Base-by-base conservation (phyloP, 2,113 vertebrate genomes). In the Leiothrix lutea region DNA sequence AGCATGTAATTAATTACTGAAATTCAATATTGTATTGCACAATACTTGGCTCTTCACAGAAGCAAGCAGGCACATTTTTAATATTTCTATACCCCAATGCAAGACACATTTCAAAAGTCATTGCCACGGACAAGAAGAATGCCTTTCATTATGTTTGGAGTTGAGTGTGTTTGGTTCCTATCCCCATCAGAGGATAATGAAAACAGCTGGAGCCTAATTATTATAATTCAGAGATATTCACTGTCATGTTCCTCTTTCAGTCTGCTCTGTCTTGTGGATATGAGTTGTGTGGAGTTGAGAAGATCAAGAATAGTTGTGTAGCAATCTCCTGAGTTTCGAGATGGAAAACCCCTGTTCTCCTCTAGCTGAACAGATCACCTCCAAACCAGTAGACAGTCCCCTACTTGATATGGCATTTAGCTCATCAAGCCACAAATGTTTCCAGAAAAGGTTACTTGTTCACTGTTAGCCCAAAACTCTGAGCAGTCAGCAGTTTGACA, bases 181-280 rank as follows among this genome's bases (percentile, higher is more conserved):
- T 79, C 51, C 69, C n/a, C 69, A 57, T 79, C 69, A 64, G 47
- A 91, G n/a, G 26, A 67, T 89, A 95, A 92, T 72, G 89, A 89
- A 95, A 95, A 36, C 70, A 92, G 65, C 57, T 89, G 40, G 86
- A 86, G 61, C 53, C 82, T 61, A 92, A 92, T 96, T 78, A 65
- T 69, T 89, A 28, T 50, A 81, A 67, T 58, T 92, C 51, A 61
- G 12, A 92, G 92, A 54, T 70, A 83, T 80, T 73, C 71, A 35
- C 26, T 86, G 83, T 40, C 56, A 25, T 50, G 40, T 57, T 92
- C 38, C 33, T 85, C 36, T 71, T 40, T 79, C 67, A 48, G 0
- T 64, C 3, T 40, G 31, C 20, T 80, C 72, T 78, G 75, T 33
- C 62, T 40, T n/a, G 40, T 36, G 61, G 73, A 33, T 36, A 36